A percentile compares a stretch with the other conserved stretches of the same genome.
Conservation (phyloP, 2,113 vertebrate species). For the Zingel zingel region DNA sequence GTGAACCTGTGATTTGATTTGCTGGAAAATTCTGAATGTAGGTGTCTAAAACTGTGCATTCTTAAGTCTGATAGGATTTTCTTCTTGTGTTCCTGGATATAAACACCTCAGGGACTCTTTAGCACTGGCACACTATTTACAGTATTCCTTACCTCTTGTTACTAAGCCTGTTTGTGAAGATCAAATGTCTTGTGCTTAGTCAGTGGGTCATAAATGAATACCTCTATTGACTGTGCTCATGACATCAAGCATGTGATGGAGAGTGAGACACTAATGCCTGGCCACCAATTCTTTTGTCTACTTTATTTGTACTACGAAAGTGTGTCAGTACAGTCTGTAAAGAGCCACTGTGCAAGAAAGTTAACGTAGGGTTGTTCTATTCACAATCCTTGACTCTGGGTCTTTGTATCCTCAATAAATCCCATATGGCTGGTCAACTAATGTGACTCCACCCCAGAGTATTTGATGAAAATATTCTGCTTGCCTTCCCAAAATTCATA, state of each 20-base stretch:
- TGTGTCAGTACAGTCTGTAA: not conserved
- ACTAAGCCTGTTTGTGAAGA: not conserved
- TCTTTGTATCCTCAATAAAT: slow-evolving; percentile 1
- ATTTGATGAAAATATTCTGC: not conserved
- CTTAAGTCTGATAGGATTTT: not conserved
- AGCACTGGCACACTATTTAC: not conserved
- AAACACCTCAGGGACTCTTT: not conserved
- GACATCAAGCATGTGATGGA: not conserved
- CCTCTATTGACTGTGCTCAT: not conserved
- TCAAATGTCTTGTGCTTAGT: not conserved
- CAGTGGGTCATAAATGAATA: not conserved
- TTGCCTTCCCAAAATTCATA: not conserved
- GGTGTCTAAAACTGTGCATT: not conserved
- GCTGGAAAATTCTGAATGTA: not conserved
- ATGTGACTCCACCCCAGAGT: not conserved
- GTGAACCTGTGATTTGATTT: not conserved
- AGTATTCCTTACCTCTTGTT: not conserved
- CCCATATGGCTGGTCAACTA: not conserved
- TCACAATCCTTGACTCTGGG: not conserved
- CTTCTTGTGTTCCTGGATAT: not conserved
- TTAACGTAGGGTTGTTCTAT: not conserved
- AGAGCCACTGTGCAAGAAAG: not conserved
- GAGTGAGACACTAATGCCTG: not conserved
- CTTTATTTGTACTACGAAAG: not conserved
- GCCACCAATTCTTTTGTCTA: too few relatives aligned